phyloP scores from a whole-genome alignment of 2,113 vertebrate genomes.

The Origma solitaria region DNA sequence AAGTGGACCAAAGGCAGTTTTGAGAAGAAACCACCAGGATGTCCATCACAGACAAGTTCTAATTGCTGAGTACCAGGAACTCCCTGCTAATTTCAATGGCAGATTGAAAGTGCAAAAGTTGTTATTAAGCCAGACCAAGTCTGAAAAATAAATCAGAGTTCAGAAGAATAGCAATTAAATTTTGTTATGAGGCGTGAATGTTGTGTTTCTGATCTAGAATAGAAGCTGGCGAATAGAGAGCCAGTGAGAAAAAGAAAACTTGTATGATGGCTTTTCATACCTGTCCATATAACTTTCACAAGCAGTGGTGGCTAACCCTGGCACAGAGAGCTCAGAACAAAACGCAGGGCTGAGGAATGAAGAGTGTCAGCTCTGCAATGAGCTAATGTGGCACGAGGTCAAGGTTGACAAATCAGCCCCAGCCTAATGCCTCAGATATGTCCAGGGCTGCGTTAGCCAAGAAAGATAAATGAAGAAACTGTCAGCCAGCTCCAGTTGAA shows the following conservation, averaged over 20 bases:
- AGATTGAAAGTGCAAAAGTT: neutral
- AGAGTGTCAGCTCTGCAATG: constrained; percentile 43
- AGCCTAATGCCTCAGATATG: neutral
- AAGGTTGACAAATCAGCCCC: constrained; percentile 42
- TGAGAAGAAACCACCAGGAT: neutral
- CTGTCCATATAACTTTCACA: neutral
- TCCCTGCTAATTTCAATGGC: neutral
- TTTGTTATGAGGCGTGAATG: neutral
- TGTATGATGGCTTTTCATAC: neutral
- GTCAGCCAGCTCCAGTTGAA: constrained; percentile 34
- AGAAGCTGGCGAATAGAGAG: neutral
- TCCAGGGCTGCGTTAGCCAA: neutral
- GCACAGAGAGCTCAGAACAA: neutral
- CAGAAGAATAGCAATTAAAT: neutral
- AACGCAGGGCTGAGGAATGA: constrained; percentile 23
- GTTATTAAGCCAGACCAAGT: neutral
- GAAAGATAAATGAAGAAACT: constrained; percentile 31
- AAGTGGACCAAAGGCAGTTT: neutral
- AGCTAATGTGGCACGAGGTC: constrained; percentile 49
- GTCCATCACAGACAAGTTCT: neutral
- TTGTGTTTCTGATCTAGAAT: neutral
- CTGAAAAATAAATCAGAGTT: neutral
- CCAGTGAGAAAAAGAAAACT: neutral
- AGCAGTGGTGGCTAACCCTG: neutral
- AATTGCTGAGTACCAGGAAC: neutral